phyloP scores from a whole-genome alignment of 2,797 vertebrate species.

The Thamnophis elegans region DNA sequence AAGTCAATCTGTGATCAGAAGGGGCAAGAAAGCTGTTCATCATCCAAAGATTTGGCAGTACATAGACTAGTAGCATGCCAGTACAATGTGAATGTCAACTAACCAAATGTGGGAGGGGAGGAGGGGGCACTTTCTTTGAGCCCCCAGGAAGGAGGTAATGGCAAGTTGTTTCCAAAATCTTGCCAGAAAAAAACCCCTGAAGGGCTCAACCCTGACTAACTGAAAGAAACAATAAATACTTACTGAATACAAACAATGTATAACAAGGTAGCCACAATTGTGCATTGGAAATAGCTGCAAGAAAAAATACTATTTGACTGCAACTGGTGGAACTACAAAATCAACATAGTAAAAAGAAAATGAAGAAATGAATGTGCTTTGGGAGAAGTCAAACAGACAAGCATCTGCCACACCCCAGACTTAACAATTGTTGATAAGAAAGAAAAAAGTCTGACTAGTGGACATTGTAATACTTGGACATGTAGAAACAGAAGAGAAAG shows the following conservation, averaged over 20 bases:
- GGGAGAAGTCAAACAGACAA: not conserved
- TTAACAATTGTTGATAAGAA: not conserved
- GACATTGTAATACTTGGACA: not conserved
- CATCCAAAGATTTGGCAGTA: not conserved
- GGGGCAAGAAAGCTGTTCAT: not conserved
- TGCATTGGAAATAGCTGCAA: not conserved
- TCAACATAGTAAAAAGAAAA: not conserved
- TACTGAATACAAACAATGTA: not conserved
- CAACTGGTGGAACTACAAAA: not conserved
- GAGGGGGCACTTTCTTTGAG: not conserved
- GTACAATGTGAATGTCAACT: not conserved
- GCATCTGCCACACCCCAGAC: not conserved
- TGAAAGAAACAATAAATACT: not conserved
- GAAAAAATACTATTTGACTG: not conserved
- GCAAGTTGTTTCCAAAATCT: not conserved
- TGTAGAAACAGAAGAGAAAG: not conserved
- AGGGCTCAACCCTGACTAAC: not conserved
- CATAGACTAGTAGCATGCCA: not conserved
- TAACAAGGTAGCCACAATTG: not conserved
- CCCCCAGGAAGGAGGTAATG: not conserved
- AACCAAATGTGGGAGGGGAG: not conserved
- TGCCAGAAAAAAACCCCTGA: not conserved
- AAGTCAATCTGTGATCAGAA: not conserved
- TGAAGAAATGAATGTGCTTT: not conserved
- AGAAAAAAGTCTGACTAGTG: not conserved